Evolutionary conservation across 2,888 invertebrate genomes (phyloP).

Genomic region (Cheilosia vernalis): DNA sequence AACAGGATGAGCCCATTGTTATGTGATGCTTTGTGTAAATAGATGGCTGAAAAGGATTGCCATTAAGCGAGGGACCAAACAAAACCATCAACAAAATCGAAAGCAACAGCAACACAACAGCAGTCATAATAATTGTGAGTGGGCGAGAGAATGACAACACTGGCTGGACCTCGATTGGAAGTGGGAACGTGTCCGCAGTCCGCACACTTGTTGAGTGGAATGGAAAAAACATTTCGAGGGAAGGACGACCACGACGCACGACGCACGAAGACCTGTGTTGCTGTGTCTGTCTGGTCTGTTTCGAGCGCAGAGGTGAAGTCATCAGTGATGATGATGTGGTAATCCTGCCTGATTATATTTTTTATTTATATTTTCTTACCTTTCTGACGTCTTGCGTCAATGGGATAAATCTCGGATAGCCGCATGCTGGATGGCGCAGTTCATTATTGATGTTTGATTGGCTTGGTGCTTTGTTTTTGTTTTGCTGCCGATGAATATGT

Average conservation of each 20-base stretch:
- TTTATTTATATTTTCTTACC: conserved; percentile 14
- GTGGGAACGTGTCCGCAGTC: conserved; percentile 65
- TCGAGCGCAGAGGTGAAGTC: conserved; percentile 70
- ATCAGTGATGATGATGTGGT: conserved; percentile 73
- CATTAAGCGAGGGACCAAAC: conserved; percentile 33
- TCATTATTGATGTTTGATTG: conserved; percentile 55
- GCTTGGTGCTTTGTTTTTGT: conserved; percentile 35
- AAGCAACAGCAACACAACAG: conserved; percentile 48
- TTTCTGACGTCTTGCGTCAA: conserved; percentile 35
- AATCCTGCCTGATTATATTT: conserved; percentile 57
- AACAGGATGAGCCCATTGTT: conserved; percentile 73
- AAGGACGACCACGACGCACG: conserved; percentile 22
- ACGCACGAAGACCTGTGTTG: conserved; percentile 46
- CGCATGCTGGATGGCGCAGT: conserved; percentile 11
- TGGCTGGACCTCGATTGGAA: conserved; percentile 28
- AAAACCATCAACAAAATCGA: conserved; percentile 53
- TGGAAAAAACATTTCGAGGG: not conserved
- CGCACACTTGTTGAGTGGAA: conserved; percentile 62
- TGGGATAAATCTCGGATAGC: conserved; percentile 35
- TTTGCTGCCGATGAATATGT: conserved; percentile 53
- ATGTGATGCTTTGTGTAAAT: conserved; percentile 67
- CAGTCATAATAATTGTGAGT: conserved; percentile 69
- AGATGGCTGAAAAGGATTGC: conserved; percentile 69
- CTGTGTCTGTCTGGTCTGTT: conserved; percentile 27
- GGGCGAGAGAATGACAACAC: conserved; percentile 49